Base-by-base conservation (phyloP, 2,797 vertebrate species). In the Amniataba percoides region DNA sequence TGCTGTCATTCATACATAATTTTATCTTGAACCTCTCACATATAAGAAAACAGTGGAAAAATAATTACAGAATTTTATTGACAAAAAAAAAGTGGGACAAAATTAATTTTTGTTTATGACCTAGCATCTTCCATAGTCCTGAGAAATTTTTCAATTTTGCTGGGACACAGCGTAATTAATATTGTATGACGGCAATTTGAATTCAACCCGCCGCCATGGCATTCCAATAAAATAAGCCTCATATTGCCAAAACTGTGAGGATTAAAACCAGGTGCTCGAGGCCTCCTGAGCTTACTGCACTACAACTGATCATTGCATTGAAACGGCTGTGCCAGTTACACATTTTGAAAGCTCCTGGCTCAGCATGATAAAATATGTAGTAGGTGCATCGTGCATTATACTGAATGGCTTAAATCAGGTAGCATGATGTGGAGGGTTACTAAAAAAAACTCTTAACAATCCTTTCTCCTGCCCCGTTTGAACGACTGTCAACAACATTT, bases 131-230 rank as follows among this genome's bases (percentile, higher is more conserved):
- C 77, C 7, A 75, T 23, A 42, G 25, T 56, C 46, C 43, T n/a
- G 8, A 3, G 57, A 62, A 31, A 9, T 21, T 74, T 74, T 80
- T 69, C 63, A 51, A 71, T 81, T 85, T 75, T 58, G 13, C 60
- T 43, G 31, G 23, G 75, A 74, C 27, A 67, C 34, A 31, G 18
- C 15, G 40, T 40, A 78, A 84, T 89, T 79, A 87, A 89, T 89
- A 85, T 77, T 86, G 73, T 49, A 83, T 92, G 80, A 78, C 42
- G 43, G 58, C 70, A 71, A 82, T 89, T 82, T 82, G 34, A 82
- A 86, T 84, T 72, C 77, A 72, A 72, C 42, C 43, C 67, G 23
- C 66, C 58, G 58, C 70, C 57, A 39, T 23, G 40, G 46, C 34
- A 57, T 83, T 81, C 73, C 80, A 86, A 85, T 77, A 81, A 78